Base-by-base conservation (phyloP, 2,797 vertebrate genomes). In the Gobionotothen gibberifrons region DNA sequence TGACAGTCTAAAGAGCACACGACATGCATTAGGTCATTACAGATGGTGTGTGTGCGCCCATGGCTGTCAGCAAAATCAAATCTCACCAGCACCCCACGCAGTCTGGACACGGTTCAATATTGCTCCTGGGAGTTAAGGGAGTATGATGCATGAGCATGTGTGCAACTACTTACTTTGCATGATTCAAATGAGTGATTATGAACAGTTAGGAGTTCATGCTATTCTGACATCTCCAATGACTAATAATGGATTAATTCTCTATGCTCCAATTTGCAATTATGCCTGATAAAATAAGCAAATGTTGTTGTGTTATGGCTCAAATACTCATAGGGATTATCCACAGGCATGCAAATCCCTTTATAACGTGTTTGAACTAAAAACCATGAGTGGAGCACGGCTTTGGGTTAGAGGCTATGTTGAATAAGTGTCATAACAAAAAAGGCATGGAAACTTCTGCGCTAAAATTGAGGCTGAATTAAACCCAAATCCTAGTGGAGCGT, bases 241-340 rank as follows among this genome's bases (percentile, higher is more conserved):
- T 87, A 92, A 93, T 92, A 88, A 84, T 75, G 82, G 87, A 92
- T 93, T 91, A 72, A 90, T 90, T 91, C 77, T 80, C 72, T 80
- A 82, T 83, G 92, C 91, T 93, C 89, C 84, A 90, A 86, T 93
- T 93, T 93, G 84, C 88, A 94, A 88, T 90, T 86, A 92, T 84
- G 87, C 74, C 74, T 81, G 78, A 90, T 89, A 87, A 91, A 92
- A 88, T 79, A 78, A 90, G 78, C 81, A 87, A 85, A 91, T 85
- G 70, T 81, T 85, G 74, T 72, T 68, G 64, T 71, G 68, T 78
- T 83, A 73, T 69, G 70, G 89, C 80, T 85, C 85, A 90, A 87
- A 82, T 80, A 74, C 68, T 84, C 75, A 48, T 69, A 64, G 68
- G 86, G 89, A 91, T 89, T 87, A 91, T 78, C 84, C 59, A 61